phyloP scores from a whole-genome alignment of 2,888 invertebrate genomes.

The Hedychridium roseum region DNA sequence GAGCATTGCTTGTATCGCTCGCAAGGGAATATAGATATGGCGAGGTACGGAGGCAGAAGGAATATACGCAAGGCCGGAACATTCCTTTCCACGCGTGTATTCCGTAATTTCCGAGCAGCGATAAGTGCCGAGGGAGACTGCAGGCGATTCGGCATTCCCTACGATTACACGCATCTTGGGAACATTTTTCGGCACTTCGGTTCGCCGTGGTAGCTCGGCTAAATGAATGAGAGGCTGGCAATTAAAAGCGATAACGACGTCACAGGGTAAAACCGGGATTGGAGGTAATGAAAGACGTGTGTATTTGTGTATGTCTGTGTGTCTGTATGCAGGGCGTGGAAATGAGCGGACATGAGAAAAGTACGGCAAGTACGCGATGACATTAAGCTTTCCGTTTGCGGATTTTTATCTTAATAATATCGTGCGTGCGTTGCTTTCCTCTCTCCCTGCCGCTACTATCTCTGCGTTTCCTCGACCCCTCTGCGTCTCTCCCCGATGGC shows the following conservation, averaged over 20 bases:
- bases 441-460: not conserved
- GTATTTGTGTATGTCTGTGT: too few relatives aligned
- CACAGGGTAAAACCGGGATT: too few relatives aligned
- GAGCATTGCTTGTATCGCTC: too few relatives aligned
- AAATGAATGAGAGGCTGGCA: too few relatives aligned
- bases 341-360: too few relatives aligned
- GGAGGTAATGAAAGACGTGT: too few relatives aligned
- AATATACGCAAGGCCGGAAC: too few relatives aligned
- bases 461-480: conserved; percentile 1
- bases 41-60: too few relatives aligned
- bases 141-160: conserved; percentile 33
- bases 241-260: conserved; percentile 26
- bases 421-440: conserved; percentile 27
- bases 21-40: too few relatives aligned
- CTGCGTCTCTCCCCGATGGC: conserved; percentile 3
- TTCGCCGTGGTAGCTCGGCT: not conserved
- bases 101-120: conserved; percentile 30
- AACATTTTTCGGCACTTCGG: conserved; percentile 32
- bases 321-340: too few relatives aligned
- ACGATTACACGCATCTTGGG: conserved; percentile 26
- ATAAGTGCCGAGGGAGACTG: conserved; percentile 24
- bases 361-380: conserved; percentile 46
- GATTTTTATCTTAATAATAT: conserved; percentile 52
- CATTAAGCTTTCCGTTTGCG: conserved; percentile 45
- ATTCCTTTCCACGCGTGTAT: too few relatives aligned